phyloP scores from a whole-genome alignment of 2,797 vertebrate species.

The Tauraco hartlaubi region DNA sequence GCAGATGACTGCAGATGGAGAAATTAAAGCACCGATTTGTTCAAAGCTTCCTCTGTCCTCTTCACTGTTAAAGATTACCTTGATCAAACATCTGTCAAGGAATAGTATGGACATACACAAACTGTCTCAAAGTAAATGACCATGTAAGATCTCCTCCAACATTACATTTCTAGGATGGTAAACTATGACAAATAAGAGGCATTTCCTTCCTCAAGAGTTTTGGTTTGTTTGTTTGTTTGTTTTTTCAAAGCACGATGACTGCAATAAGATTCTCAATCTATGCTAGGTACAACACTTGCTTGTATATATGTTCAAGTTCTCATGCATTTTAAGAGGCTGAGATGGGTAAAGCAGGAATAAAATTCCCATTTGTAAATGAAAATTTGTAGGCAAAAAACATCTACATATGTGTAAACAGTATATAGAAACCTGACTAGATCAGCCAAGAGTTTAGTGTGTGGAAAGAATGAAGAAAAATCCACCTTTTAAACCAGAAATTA shows the following conservation, averaged over 20 bases:
- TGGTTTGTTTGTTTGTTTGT: too few relatives aligned
- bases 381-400: background rate
- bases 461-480: background rate
- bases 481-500: background rate
- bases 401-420: background rate
- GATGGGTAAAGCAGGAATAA: background rate
- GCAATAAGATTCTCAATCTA: background rate
- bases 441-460: background rate
- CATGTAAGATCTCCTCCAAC: background rate
- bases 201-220: background rate
- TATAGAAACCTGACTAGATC: background rate
- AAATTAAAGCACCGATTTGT: background rate
- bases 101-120: background rate
- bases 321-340: background rate
- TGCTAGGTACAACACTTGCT: background rate
- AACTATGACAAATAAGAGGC: background rate
- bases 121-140: background rate
- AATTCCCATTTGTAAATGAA: background rate
- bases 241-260: background rate
- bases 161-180: background rate
- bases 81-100: background rate
- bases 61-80: background rate
- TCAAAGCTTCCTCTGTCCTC: background rate
- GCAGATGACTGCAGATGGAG: background rate
- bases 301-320: background rate